Conservation (phyloP, 1,140 invertebrate genomes). For the Drosophila pruinosa region DNA sequence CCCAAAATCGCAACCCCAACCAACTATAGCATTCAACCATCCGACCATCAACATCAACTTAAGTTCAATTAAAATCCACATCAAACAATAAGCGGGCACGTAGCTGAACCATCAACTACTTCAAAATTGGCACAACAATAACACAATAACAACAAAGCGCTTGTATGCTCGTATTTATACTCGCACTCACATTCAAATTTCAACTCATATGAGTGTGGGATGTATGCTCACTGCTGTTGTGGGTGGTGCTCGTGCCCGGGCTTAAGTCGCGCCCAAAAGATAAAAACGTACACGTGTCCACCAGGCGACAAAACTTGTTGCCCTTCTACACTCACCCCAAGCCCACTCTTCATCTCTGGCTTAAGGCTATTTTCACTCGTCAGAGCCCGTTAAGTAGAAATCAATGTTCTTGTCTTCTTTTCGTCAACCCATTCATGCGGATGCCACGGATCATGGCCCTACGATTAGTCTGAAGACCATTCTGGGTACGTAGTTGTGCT, state of each 20-base stretch:
- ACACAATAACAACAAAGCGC: constrained; percentile 45
- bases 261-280: constrained; percentile 32
- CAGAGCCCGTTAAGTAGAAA: constrained; percentile 40
- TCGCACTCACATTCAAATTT: constrained; percentile 8
- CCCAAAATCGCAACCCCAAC: constrained; percentile 19
- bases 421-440: constrained; percentile 11
- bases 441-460: neutral
- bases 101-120: constrained; percentile 70
- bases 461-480: neutral
- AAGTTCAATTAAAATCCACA: constrained; percentile 83
- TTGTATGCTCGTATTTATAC: constrained; percentile 13
- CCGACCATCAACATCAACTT: constrained; percentile 67
- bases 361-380: constrained; percentile 14
- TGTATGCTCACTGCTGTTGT: constrained; percentile 44
- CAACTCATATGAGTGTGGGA: neutral
- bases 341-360: neutral
- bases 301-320: constrained; percentile 42
- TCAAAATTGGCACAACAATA: constrained; percentile 62
- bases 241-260: constrained; percentile 47
- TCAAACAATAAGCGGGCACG: constrained; percentile 82
- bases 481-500: neutral
- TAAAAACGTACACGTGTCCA: constrained; percentile 51
- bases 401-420: constrained; percentile 46
- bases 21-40: constrained; percentile 1
- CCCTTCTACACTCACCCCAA: neutral